Evolutionary conservation across 2,888 invertebrate species (phyloP).

Genomic region (Apodemia mormo): DNA sequence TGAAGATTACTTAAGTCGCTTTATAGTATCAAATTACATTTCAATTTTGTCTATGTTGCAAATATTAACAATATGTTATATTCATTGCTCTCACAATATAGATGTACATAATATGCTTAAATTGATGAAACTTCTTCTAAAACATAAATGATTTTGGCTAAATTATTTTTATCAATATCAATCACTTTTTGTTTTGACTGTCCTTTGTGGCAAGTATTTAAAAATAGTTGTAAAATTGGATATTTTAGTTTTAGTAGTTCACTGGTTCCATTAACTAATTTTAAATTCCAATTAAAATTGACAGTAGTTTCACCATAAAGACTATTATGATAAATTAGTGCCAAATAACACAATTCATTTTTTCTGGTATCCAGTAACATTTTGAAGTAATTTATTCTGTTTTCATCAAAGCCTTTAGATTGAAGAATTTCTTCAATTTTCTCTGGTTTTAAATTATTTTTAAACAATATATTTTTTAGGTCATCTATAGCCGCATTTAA

Average conservation of each 20-base stretch:
- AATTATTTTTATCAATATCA: constrained; percentile 57
- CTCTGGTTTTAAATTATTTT: constrained; percentile 45
- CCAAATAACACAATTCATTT: constrained; percentile 46
- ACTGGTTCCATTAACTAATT: constrained; percentile 60
- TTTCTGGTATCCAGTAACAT: constrained; percentile 45
- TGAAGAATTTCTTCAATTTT: constrained; percentile 40
- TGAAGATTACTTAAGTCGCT: too few relatives aligned
- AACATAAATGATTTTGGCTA: constrained; percentile 51
- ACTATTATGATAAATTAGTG: constrained; percentile 51
- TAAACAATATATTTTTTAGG: constrained; percentile 44
- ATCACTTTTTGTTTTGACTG: constrained; percentile 44
- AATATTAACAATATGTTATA: too few relatives aligned
- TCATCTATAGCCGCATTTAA: constrained; percentile 46
- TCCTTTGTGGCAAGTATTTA: constrained; percentile 44
- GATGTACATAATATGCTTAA: constrained; percentile 1
- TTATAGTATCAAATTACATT: too few relatives aligned
- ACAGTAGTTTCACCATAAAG: constrained; percentile 49
- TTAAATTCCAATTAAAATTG: constrained; percentile 59
- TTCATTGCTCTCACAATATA: too few relatives aligned
- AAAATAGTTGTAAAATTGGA: constrained; percentile 53
- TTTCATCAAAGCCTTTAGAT: constrained; percentile 43
- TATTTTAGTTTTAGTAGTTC: constrained; percentile 56
- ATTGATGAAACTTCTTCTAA: constrained; percentile 46
- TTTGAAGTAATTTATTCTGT: constrained; percentile 43
- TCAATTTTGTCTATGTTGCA: too few relatives aligned